Evolutionary conservation across 1,140 invertebrate species (phyloP).

Genomic region (Bombyx mori): DNA sequence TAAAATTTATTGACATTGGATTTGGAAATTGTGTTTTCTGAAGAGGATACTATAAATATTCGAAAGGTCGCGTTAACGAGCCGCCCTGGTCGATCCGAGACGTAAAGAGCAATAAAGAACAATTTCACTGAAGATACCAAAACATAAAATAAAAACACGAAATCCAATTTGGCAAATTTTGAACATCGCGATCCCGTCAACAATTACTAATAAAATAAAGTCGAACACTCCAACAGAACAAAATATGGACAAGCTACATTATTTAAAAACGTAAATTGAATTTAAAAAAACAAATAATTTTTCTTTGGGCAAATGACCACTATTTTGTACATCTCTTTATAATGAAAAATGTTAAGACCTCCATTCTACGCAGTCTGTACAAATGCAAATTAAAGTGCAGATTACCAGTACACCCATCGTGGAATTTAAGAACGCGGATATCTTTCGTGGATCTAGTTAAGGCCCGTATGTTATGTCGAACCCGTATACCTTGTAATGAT

Average conservation of each 20-base stretch:
- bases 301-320: too few species aligned
- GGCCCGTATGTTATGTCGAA: slow-evolving; percentile 4
- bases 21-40: slow-evolving; percentile 64
- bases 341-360: too few species aligned
- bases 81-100: slow-evolving; percentile 42
- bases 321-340: too few species aligned
- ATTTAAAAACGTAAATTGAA: too few species aligned
- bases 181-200: neutral
- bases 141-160: slow-evolving; percentile 31
- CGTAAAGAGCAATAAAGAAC: slow-evolving; percentile 59
- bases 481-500: slow-evolving; percentile 35
- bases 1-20: slow-evolving; percentile 56
- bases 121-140: slow-evolving; percentile 40
- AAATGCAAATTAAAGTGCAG: too few species aligned
- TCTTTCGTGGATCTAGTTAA: slow-evolving; percentile 47
- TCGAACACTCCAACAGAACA: too few species aligned
- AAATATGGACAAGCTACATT: too few species aligned
- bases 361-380: too few species aligned
- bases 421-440: slow-evolving; percentile 37
- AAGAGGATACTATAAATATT: slow-evolving; percentile 66
- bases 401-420: too few species aligned
- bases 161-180: slow-evolving; percentile 22
- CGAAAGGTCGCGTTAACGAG: slow-evolving; percentile 66
- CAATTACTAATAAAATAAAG: too few species aligned
- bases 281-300: too few species aligned